phyloP scores from a whole-genome alignment of 2,888 invertebrate species.

The Eupithecia abbreviata region DNA sequence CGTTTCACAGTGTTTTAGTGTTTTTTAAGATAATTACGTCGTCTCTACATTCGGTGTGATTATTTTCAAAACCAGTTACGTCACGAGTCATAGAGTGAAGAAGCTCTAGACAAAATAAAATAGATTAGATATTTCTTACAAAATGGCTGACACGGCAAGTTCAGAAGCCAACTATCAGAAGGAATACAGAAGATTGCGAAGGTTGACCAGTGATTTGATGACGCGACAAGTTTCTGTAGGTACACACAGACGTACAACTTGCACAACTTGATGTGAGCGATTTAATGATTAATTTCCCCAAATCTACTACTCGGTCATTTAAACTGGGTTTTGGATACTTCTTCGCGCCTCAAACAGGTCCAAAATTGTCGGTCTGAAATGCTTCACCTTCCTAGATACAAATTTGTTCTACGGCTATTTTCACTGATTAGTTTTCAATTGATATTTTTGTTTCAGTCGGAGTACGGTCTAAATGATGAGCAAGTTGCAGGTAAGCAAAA shows the following conservation, averaged over 20 bases:
- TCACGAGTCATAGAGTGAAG: neutral
- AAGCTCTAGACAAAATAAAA: neutral
- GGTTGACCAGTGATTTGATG: slow-evolving; percentile 87
- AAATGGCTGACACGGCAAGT: slow-evolving; percentile 62
- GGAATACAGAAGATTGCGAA: slow-evolving; percentile 87
- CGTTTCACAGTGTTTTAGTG: slow-evolving; percentile 5
- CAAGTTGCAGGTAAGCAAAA: slow-evolving; percentile 90
- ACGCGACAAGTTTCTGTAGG: slow-evolving; percentile 88
- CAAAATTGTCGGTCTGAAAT: neutral
- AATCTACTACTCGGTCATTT: neutral
- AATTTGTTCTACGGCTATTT: neutral
- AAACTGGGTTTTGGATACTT: neutral
- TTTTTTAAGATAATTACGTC: neutral
- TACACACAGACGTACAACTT: slow-evolving; percentile 47
- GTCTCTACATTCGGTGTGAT: neutral
- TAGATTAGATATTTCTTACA: neutral
- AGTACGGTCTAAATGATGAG: slow-evolving; percentile 94
- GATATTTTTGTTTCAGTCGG: slow-evolving; percentile 86
- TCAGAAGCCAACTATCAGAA: slow-evolving; percentile 84
- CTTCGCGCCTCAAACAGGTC: neutral
- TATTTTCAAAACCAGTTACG: neutral
- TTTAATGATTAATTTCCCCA: neutral
- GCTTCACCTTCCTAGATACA: neutral
- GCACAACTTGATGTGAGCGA: neutral
- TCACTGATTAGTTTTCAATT: neutral